Conservation (phyloP, 2,888 invertebrate species). For the Temnothorax ravouxi region DNA sequence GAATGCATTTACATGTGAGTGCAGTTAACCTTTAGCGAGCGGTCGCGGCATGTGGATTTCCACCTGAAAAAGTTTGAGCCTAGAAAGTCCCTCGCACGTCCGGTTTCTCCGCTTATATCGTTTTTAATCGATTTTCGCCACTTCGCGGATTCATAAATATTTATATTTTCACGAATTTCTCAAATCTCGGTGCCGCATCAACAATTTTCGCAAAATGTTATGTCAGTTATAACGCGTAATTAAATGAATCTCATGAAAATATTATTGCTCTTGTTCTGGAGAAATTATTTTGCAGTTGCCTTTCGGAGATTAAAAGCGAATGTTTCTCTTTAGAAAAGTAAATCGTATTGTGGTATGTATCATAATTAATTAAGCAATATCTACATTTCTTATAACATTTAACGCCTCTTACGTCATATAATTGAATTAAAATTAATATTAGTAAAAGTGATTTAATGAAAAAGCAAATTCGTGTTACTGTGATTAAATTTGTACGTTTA, state of each 20-base stretch:
- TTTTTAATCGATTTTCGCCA: conserved; percentile 30
- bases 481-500: neutral
- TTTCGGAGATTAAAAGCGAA: neutral
- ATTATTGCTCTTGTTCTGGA: no score
- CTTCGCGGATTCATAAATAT: conserved; percentile 4
- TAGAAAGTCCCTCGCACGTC: conserved; percentile 46
- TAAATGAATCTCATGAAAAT: neutral
- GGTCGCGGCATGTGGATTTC: conserved; percentile 16
- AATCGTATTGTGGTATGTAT: neutral
- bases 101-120: neutral
- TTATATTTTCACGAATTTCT: conserved; percentile 15
- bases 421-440: conserved; percentile 4
- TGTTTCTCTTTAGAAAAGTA: neutral
- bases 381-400: neutral
- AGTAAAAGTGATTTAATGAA: neutral
- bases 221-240: conserved; percentile 1
- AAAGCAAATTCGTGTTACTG: neutral
- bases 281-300: neutral
- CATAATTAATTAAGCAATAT: conserved; percentile 6
- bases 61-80: conserved; percentile 22
- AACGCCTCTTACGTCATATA: neutral
- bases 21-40: conserved; percentile 60
- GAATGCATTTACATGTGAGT: conserved; percentile 59
- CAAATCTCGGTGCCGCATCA: neutral
- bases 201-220: conserved; percentile 9